phyloP scores from a whole-genome alignment of 2,888 invertebrate species.

The Tillus elongatus region DNA sequence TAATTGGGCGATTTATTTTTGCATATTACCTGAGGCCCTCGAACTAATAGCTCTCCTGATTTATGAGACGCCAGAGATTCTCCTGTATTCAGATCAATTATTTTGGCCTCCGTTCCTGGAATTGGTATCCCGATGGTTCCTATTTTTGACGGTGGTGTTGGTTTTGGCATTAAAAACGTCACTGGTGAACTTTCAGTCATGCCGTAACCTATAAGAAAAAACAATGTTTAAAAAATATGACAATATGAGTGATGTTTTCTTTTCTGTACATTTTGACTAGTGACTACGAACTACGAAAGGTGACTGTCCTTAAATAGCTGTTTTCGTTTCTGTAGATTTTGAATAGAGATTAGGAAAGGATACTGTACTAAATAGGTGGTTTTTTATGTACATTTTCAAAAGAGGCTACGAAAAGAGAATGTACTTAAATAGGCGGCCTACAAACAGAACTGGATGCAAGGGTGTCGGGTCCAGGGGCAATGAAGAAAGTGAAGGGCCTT shows the following conservation, averaged over 20 bases:
- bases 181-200: conserved; percentile 65
- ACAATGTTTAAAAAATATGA: conserved; percentile 2
- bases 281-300: too few species aligned
- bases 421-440: too few species aligned
- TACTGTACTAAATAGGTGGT: too few species aligned
- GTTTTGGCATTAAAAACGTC: conserved; percentile 49
- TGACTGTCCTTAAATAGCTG: too few species aligned
- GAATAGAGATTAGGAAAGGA: too few species aligned
- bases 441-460: too few species aligned
- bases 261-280: neutral
- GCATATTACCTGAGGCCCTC: conserved; percentile 66
- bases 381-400: too few species aligned
- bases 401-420: too few species aligned
- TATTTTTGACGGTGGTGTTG: conserved; percentile 51
- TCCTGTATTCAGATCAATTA: conserved; percentile 50
- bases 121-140: conserved; percentile 61
- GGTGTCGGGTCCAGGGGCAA: too few species aligned
- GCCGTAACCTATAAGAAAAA: conserved; percentile 49
- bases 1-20: too few species aligned
- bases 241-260: conserved; percentile 4
- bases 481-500: too few species aligned
- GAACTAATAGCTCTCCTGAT: conserved; percentile 62
- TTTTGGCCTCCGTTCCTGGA: conserved; percentile 58
- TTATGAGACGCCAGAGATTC: conserved; percentile 51
- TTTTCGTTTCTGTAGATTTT: too few species aligned